Conservation (phyloP, 2,113 vertebrate genomes). For the Sminthopsis crassicaudata region DNA sequence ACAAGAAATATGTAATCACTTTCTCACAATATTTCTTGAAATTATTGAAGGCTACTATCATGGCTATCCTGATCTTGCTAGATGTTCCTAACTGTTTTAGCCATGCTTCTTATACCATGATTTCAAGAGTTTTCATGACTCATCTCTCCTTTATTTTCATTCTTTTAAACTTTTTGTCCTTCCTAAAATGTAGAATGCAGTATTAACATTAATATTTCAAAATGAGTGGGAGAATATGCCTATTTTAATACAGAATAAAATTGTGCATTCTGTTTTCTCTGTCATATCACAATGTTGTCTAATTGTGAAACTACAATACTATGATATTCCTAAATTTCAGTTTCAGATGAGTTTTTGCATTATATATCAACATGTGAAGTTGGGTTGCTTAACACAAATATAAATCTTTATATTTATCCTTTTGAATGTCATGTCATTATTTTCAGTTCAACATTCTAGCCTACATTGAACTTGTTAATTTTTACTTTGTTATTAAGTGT, state of each 20-base stretch:
- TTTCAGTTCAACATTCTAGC: not conserved
- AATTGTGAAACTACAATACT: not conserved
- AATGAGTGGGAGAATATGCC: not conserved
- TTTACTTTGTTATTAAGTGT: not conserved
- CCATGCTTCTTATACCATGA: not conserved
- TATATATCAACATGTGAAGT: not conserved
- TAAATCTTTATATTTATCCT: not conserved
- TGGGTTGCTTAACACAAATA: not conserved
- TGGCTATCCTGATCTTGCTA: not conserved
- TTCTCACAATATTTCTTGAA: not conserved
- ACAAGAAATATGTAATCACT: not conserved
- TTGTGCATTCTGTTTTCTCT: not conserved
- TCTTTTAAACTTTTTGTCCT: not conserved
- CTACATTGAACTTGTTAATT: not conserved
- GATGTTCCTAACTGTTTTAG: not conserved
- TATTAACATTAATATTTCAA: not conserved
- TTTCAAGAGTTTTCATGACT: not conserved
- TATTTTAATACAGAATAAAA: not conserved
- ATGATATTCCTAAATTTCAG: not conserved
- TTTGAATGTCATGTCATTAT: not conserved
- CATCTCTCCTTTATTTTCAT: not conserved
- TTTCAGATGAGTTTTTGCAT: not conserved
- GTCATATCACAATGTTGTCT: not conserved
- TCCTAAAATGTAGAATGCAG: not conserved
- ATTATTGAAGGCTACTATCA: not conserved